These are phyloP conservation scores for Myzus persicae DNA, from an alignment of 1,140 invertebrate genomes.

Conservation along the genomic window DNA sequence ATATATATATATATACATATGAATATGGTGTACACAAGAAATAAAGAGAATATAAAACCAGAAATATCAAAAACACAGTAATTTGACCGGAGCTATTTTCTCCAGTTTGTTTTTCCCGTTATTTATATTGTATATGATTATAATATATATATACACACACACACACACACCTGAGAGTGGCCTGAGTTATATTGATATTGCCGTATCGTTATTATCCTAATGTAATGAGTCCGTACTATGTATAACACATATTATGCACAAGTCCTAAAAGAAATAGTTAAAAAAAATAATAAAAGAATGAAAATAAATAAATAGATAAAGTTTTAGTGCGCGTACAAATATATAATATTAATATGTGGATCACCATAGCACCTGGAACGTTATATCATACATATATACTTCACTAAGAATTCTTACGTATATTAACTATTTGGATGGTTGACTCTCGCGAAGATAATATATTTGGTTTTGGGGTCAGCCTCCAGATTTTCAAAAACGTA, in stretches of 20 bases:
- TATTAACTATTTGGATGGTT: background rate
- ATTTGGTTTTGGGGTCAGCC: background rate
- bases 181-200: constrained; percentile 5
- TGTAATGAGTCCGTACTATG: background rate
- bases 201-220: constrained; percentile 28
- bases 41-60: constrained; percentile 2
- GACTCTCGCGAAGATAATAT: background rate
- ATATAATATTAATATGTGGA: background rate
- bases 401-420: background rate
- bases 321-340: background rate
- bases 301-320: constrained; percentile 33
- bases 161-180: background rate
- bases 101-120: background rate
- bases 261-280: background rate
- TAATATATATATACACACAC: background rate
- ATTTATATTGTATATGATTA: background rate
- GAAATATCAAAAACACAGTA: constrained; percentile 12
- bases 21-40: background rate
- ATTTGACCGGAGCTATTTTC: background rate
- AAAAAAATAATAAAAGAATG: constrained; percentile 2
- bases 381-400: background rate
- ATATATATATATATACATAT: background rate
- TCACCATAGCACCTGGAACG: background rate
- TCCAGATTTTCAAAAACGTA: background rate
- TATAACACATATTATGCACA: background rate